Conservation (phyloP, 2,113 vertebrate genomes). For the Cottus gobio region DNA sequence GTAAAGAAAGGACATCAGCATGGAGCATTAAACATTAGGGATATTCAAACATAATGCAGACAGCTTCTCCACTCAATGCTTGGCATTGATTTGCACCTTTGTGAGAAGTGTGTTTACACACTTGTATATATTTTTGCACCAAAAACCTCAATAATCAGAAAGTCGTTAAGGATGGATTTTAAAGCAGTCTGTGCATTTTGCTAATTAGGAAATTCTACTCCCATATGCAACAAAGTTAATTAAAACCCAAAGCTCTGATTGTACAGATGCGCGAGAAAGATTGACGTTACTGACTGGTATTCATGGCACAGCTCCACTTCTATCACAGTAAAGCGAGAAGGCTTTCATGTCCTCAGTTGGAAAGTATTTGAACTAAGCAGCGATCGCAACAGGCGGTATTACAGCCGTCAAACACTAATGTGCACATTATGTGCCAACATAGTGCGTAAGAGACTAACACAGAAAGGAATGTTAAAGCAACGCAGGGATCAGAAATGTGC, state of each 20-base stretch:
- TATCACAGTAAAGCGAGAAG: neutral
- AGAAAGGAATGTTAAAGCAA: neutral
- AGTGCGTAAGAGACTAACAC: neutral
- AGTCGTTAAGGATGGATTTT: neutral
- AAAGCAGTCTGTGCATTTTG: neutral
- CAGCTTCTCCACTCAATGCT: neutral
- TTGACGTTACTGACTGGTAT: neutral
- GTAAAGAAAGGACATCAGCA: neutral
- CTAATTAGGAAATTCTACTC: neutral
- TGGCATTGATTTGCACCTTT: too few relatives aligned
- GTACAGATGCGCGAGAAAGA: neutral
- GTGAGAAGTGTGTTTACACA: neutral
- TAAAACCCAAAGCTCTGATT: neutral
- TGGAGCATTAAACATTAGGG: neutral
- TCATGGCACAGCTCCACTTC: neutral
- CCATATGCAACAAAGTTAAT: neutral
- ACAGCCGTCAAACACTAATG: conserved; percentile 6
- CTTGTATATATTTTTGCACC: neutral
- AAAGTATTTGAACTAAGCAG: neutral
- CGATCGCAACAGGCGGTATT: neutral
- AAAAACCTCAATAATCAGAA: neutral
- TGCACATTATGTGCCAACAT: conserved; percentile 3
- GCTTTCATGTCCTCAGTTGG: neutral
- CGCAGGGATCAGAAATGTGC: neutral
- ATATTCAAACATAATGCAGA: neutral